A percentile compares a stretch with the other conserved stretches of the same genome.
Evolutionary conservation across 2,888 invertebrate genomes (phyloP).

Genomic region (Apeira syringaria): DNA sequence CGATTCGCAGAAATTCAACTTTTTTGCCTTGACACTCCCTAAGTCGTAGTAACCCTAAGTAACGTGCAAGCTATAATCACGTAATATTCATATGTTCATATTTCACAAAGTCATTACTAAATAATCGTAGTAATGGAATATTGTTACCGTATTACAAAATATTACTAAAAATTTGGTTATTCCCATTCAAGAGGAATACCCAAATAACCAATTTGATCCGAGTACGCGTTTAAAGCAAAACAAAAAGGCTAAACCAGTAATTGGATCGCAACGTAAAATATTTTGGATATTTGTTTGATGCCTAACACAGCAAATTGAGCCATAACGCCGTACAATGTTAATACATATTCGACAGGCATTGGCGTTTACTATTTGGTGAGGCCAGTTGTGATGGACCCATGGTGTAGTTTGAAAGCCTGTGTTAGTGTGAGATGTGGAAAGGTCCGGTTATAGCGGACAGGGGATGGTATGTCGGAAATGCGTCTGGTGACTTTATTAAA

Average conservation of each 20-base stretch:
- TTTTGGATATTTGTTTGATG: slow-evolving; percentile 16
- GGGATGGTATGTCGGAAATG: slow-evolving; percentile 29
- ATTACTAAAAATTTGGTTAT: too few species aligned
- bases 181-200: neutral
- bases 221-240: slow-evolving; percentile 10
- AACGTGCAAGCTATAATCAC: too few species aligned
- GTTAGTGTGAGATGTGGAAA: slow-evolving; percentile 9
- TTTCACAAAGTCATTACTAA: too few species aligned
- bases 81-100: too few species aligned
- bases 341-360: slow-evolving; percentile 23
- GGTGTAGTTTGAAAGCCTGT: slow-evolving; percentile 3
- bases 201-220: slow-evolving; percentile 12
- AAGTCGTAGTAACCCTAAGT: too few species aligned
- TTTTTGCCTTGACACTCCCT: too few species aligned
- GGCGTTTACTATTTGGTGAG: slow-evolving; percentile 10
- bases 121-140: too few species aligned
- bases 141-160: too few species aligned
- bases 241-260: slow-evolving; percentile 13
- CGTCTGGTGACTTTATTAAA: slow-evolving; percentile 68
- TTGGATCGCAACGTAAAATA: slow-evolving; percentile 11
- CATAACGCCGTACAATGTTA: slow-evolving; percentile 27
- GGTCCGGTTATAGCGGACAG: slow-evolving; percentile 18
- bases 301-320: slow-evolving; percentile 18
- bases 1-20: too few species aligned
- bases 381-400: slow-evolving; percentile 15